Evolutionary conservation across 2,113 vertebrate genomes (phyloP).

Genomic region (Odocoileus virginianus): DNA sequence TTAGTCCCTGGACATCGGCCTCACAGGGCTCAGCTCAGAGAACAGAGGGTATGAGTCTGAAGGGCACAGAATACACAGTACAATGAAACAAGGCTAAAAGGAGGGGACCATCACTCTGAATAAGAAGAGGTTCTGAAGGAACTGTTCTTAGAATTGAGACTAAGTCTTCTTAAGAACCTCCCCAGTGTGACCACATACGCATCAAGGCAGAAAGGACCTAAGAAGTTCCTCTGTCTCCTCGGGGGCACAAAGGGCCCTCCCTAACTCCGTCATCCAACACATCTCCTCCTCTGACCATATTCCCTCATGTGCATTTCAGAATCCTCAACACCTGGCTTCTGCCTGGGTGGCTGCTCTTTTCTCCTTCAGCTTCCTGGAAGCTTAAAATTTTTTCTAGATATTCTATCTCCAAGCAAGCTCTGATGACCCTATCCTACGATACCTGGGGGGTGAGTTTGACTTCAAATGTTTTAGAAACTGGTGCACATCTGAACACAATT

Average conservation of each 20-base stretch:
- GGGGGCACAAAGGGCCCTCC: neutral
- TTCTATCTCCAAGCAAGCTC: slow-evolving; percentile 5
- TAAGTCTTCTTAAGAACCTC: neutral
- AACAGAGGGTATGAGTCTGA: neutral
- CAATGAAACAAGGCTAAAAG: neutral
- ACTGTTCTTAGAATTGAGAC: neutral
- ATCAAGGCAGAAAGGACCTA: neutral
- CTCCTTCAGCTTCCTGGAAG: neutral
- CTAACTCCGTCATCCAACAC: neutral
- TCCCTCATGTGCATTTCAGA: neutral
- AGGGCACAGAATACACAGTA: neutral
- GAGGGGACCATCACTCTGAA: neutral
- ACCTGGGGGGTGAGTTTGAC: neutral
- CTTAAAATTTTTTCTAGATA: slow-evolving; percentile 32
- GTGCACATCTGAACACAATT: neutral
- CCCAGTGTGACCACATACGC: neutral
- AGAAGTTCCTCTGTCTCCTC: neutral
- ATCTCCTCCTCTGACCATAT: neutral
- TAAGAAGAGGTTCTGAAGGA: neutral
- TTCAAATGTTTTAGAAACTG: neutral
- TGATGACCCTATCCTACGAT: neutral
- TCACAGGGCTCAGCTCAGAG: neutral
- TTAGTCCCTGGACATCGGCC: neutral
- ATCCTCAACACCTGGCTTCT: neutral
- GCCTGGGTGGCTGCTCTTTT: neutral